Base-by-base conservation (phyloP, 2,888 invertebrate species). In the Orthosia gracilis region DNA sequence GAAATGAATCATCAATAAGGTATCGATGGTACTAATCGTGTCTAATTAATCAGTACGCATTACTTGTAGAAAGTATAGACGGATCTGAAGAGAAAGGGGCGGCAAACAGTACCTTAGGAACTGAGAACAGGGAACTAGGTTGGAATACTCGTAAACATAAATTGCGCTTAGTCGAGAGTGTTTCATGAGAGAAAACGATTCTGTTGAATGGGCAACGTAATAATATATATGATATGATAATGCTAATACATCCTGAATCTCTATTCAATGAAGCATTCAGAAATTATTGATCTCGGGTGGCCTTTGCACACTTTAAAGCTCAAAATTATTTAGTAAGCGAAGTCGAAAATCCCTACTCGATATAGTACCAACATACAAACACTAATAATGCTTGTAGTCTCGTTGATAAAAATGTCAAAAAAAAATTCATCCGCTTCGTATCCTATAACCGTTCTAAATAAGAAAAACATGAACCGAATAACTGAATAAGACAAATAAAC, bases 31-130 rank as follows among this genome's bases (percentile, higher is more conserved):
- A 91, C 88, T 92, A 94, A 95, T 95, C 95, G 94, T 92, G 91
- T 91, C 93, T 94, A 95, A 96, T 96, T 96, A 95, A 96, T 95
- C 95, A 92, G 93, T 94, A 93, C 94, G 95, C 93, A 94, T 94
- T 94, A 92, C 91, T 88, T 89, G 90, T 95, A 95, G 96, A 96
- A 96, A 96, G 96, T 84, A 80, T 72, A 76, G 59, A 73, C 89
- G 80, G 91, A 91, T 89, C 90, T 88, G 89, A 92, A 94, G 95
- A 95, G 95, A 95, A 95, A 95, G 95, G 95, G 91, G 92, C 90
- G 88, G 80, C 80, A 87, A 90, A 91, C 89, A 88, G 80, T 82
- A 87, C 83, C 82, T 85, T 80, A 84, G 83, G 87, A 85, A 87
- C 71, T 82, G 74, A 76, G 73, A 80, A 68, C 63, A 77, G 80